phyloP scores from a whole-genome alignment of 2,888 invertebrate genomes.

The Pharmacophagus antenor region DNA sequence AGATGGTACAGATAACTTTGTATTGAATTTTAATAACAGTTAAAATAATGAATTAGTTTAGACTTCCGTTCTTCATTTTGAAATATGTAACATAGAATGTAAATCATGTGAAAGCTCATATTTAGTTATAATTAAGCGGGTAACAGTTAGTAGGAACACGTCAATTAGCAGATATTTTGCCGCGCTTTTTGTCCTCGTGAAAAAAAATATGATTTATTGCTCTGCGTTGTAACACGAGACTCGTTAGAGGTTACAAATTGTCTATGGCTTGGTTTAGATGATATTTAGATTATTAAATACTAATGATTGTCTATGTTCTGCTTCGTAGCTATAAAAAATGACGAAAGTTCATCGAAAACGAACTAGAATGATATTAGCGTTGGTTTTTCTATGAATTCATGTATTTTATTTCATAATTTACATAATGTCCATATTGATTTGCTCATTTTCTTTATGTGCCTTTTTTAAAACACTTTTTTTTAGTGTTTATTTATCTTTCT shows the following conservation, averaged over 20 bases:
- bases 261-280: constrained; percentile 54
- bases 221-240: constrained; percentile 61
- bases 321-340: background rate
- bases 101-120: constrained; percentile 36
- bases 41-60: constrained; percentile 3
- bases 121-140: constrained; percentile 40
- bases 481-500: no score
- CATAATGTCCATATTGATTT: no score
- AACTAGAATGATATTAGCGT: no score
- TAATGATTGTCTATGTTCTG: constrained; percentile 7
- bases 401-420: no score
- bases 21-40: background rate
- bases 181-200: constrained; percentile 51
- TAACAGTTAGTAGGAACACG: constrained; percentile 66
- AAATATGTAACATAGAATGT: constrained; percentile 28
- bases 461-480: no score
- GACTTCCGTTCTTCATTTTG: constrained; percentile 4
- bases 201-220: constrained; percentile 75
- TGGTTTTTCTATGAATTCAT: no score
- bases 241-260: constrained; percentile 74
- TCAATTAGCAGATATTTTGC: constrained; percentile 78
- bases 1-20: background rate
- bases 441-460: no score
- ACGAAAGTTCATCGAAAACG: no score
- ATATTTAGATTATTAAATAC: constrained; percentile 30